These are phyloP conservation scores for Stichopus chloronotus DNA, from an alignment of 35 echinoderm and acorn worm species.

Conservation along the genomic window DNA sequence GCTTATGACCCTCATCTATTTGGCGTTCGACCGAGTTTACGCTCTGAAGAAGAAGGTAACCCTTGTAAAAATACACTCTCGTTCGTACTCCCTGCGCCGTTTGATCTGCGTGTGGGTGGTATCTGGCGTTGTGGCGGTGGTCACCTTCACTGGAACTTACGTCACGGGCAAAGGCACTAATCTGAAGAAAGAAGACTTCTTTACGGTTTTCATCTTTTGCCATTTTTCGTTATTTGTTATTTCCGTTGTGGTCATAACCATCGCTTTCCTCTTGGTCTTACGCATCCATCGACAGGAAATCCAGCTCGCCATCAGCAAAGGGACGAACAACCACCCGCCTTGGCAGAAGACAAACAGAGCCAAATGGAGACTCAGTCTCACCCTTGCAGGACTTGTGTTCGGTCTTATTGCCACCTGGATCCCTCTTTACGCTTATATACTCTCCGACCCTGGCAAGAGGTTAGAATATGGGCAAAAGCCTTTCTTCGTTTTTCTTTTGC, in stretches of 20 bases:
- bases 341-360: background rate
- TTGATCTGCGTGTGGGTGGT: background rate
- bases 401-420: background rate
- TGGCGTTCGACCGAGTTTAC: background rate
- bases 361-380: background rate
- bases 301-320: background rate
- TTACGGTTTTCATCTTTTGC: background rate
- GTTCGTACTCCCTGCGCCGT: background rate
- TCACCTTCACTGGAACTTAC: background rate
- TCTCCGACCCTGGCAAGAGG: background rate
- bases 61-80: slow-evolving; percentile 15
- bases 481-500: background rate
- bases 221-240: background rate
- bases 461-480: background rate
- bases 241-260: background rate
- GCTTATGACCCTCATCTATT: background rate
- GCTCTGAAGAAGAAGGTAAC: slow-evolving; percentile 13
- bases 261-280: background rate
- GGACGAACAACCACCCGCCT: background rate
- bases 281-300: background rate
- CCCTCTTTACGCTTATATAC: background rate
- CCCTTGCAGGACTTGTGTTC: slow-evolving; percentile 4
- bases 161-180: no score
- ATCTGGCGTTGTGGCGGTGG: background rate
- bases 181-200: background rate